These are phyloP conservation scores for Branchellion lobata DNA, from an alignment of 2,888 invertebrate species.

Conservation along the genomic window DNA sequence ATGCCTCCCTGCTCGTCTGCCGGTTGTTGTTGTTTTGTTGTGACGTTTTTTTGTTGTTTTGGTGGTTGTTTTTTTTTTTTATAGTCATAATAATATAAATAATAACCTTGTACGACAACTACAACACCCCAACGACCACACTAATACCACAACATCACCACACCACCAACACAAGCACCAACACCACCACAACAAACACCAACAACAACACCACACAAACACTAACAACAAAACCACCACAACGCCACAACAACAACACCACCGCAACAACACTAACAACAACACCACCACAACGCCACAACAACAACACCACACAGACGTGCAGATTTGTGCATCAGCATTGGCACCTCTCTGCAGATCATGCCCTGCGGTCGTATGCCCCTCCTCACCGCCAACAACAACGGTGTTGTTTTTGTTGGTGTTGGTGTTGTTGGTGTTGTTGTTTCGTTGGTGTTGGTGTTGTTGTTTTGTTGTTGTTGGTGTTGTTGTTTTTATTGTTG, in stretches of 20 bases:
- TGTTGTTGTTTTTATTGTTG: too few species aligned
- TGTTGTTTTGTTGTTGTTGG: too few species aligned
- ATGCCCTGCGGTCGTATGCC: constrained; percentile 93
- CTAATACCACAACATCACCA: too few species aligned
- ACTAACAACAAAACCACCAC: too few species aligned
- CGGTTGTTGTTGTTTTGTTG: constrained; percentile 66
- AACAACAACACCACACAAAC: too few species aligned
- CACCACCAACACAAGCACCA: too few species aligned
- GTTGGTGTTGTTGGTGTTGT: too few species aligned
- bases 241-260: neutral
- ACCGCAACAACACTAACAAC: neutral
- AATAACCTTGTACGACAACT: too few species aligned
- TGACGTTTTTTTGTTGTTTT: neutral
- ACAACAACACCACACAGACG: constrained; percentile 71
- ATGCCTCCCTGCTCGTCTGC: constrained; percentile 79
- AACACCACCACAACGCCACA: neutral
- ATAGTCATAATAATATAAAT: neutral
- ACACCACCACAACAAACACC: too few species aligned
- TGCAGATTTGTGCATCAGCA: constrained; percentile 86
- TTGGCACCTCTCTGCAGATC: constrained; percentile 97
- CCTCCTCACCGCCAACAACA: constrained; percentile 75
- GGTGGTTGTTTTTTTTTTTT: neutral
- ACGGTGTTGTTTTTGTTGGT: too few species aligned
- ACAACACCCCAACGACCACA: too few species aligned
- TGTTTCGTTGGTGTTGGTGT: too few species aligned